Base-by-base conservation (phyloP, 2,888 invertebrate species). In the Tricholauxania praeusta region DNA sequence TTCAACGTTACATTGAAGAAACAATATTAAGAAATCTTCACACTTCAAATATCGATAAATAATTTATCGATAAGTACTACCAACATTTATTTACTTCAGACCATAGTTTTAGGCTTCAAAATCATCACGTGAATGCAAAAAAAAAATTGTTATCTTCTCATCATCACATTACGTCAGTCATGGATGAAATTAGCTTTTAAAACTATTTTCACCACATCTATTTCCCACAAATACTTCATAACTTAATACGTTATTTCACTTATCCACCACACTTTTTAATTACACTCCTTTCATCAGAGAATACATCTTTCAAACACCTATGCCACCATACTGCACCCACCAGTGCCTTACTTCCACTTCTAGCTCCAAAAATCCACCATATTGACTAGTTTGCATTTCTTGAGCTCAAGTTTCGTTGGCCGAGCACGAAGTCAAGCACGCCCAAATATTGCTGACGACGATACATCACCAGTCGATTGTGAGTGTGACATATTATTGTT, bases 381-480 rank as follows among this genome's bases (percentile, higher is more conserved):
- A 80, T 87, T 87, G 80, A 87, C 87, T 84, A 87, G 85, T 82
- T 87, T 87, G 83, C 86, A 87, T 81, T 87, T 87, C 80, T 86
- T 87, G 78, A 87, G 84, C 81, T 85, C 85, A 78, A 86, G 79
- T 81, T 87, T 86, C 19, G 86, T 85, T 78, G 87, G 85, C 74
- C 86, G 81, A 72, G 84, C 85, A 76, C 86, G 84, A 79, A 87
- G 88, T 91, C 91, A 91, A 91, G 91, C 91, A 39, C 91, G 87
- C 72, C 91, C 90, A 80, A 91, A 87, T 88, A 91, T 91, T 78
- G 91, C 90, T 19, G 91, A 91, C 71, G 39, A 39, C 39, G 39
- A 91, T 71, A 91, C 91, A 85, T 91, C 91, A 39, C 91, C 91
- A 10, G 91, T 91, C 32, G 91, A 91, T 81, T 91, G 91, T 48